Conservation (phyloP, 2,797 vertebrate species). For the Argentina silus region DNA sequence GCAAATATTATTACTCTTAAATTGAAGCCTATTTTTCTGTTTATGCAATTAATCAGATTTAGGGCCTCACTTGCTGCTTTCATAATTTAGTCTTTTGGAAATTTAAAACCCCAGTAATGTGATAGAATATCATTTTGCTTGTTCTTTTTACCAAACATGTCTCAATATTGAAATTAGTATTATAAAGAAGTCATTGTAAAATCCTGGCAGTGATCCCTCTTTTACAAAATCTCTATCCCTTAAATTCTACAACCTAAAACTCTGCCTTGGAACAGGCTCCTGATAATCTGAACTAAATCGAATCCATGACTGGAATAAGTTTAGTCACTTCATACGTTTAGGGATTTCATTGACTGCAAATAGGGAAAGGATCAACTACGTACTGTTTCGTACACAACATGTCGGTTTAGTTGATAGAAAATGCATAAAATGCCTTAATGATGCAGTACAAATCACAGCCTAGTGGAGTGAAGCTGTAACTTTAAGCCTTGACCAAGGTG, state of each 20-base stretch:
- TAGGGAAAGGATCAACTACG: too few species aligned
- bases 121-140: too few species aligned
- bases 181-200: neutral
- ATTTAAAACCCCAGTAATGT: neutral
- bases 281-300: neutral
- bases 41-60: neutral
- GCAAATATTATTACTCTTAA: neutral
- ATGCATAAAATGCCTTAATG: neutral
- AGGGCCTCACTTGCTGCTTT: neutral
- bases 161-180: slow-evolving; percentile 1
- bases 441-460: slow-evolving; percentile 21
- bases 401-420: neutral
- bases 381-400: neutral
- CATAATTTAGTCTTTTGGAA: neutral
- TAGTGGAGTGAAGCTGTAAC: slow-evolving; percentile 35
- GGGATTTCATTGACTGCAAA: too few species aligned
- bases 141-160: neutral
- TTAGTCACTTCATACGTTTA: too few species aligned
- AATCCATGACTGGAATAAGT: neutral
- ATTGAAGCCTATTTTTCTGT: neutral
- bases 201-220: neutral
- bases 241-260: slow-evolving; percentile 9
- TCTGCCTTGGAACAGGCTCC: neutral
- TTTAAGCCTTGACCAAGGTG: slow-evolving; percentile 42
- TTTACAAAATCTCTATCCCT: slow-evolving; percentile 17